phyloP scores from a whole-genome alignment of 2,113 vertebrate species.

The Carassius carassius region DNA sequence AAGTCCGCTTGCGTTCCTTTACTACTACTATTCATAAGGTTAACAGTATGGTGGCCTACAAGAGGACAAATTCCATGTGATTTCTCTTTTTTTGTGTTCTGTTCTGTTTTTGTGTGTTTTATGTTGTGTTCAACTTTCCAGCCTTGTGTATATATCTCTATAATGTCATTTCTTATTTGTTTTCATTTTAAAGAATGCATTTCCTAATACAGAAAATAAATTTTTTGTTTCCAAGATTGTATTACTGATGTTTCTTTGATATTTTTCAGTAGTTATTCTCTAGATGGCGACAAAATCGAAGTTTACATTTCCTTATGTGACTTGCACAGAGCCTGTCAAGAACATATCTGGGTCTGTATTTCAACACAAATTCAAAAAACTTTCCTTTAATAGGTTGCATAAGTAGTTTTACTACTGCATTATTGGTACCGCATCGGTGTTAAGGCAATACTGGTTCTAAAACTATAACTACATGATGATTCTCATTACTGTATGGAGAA shows the following conservation, averaged over 20 bases:
- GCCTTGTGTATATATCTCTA: conserved; percentile 54
- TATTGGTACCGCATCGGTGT: not conserved
- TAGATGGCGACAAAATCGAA: not conserved
- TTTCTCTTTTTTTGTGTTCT: not conserved
- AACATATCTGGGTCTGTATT: not conserved
- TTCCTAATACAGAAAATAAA: conserved; percentile 40
- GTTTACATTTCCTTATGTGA: not conserved
- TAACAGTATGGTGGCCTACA: conserved; percentile 91
- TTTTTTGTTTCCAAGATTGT: conserved; percentile 18
- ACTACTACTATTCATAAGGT: conserved; percentile 97
- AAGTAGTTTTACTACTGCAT: not conserved
- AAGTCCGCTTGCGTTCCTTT: conserved; percentile 92
- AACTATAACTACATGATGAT: not conserved
- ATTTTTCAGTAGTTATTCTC: not conserved
- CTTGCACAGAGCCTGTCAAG: not conserved
- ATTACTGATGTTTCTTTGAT: no score
- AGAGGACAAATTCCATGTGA: conserved; percentile 75
- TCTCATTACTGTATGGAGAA: not conserved
- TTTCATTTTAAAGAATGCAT: conserved; percentile 43
- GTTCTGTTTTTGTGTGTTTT: not conserved
- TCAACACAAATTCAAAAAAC: not conserved
- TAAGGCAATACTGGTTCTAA: not conserved
- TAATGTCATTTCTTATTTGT: conserved; percentile 34
- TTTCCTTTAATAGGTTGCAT: not conserved
- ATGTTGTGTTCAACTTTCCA: not conserved